Evolutionary conservation across 2,113 vertebrate genomes (phyloP).

Genomic region (Circaetus gallicus): DNA sequence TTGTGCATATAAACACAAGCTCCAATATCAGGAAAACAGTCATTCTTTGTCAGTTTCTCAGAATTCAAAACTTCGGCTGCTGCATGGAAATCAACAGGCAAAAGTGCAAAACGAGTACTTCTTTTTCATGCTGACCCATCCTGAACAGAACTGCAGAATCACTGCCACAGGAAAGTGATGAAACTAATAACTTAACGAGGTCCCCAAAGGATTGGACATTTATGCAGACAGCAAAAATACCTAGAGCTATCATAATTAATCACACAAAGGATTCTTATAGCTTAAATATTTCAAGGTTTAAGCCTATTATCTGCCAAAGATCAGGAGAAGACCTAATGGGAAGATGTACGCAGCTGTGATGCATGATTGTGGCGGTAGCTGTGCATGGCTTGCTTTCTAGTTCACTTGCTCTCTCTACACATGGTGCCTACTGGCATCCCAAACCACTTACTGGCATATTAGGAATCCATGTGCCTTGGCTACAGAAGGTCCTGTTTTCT

Average conservation of each 20-base stretch:
- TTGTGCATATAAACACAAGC: background rate
- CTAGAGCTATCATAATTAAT: background rate
- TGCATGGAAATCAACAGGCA: background rate
- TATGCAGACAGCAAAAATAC: background rate
- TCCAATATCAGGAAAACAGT: background rate
- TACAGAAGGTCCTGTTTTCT: background rate
- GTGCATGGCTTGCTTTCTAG: background rate
- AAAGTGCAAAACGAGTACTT: background rate
- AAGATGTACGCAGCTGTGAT: background rate
- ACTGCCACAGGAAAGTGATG: background rate
- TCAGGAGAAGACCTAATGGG: background rate
- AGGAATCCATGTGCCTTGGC: background rate
- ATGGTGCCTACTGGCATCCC: background rate
- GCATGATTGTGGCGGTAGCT: background rate
- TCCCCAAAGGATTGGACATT: background rate
- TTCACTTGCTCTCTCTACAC: background rate
- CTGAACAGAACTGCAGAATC: background rate
- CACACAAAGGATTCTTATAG: background rate
- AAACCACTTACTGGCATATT: background rate
- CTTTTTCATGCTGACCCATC: background rate
- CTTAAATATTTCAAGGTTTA: background rate
- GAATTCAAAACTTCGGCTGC: background rate
- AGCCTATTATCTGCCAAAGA: background rate
- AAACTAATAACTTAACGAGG: background rate
- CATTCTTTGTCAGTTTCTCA: background rate